phyloP scores from a whole-genome alignment of 2,888 invertebrate genomes.

The Polyommatus icarus region DNA sequence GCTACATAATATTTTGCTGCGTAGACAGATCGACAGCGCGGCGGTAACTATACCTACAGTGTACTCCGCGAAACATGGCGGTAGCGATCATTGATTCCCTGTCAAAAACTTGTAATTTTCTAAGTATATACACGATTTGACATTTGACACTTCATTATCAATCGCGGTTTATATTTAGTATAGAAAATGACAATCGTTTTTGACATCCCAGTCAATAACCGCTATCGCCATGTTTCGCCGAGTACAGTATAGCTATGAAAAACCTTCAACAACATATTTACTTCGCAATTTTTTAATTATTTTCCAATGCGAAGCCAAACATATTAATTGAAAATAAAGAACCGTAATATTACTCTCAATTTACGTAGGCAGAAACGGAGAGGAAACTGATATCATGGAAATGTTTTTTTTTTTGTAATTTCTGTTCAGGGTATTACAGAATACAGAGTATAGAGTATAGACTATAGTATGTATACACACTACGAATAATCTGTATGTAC shows the following conservation, averaged over 20 bases:
- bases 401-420: not conserved
- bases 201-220: too few relatives aligned
- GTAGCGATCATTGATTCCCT: too few relatives aligned
- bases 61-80: too few relatives aligned
- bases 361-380: not conserved
- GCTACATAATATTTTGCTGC: not conserved
- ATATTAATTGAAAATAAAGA: conserved; percentile 1
- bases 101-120: too few relatives aligned
- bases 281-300: not conserved
- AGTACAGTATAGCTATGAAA: not conserved
- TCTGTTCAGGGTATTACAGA: not conserved
- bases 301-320: not conserved
- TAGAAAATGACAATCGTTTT: too few relatives aligned
- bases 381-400: not conserved
- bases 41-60: too few relatives aligned
- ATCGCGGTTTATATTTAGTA: too few relatives aligned
- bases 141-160: too few relatives aligned
- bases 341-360: not conserved
- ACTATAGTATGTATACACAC: too few relatives aligned
- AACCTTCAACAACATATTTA: not conserved
- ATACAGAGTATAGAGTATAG: not conserved
- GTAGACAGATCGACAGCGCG: not conserved
- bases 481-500: too few relatives aligned
- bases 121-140: too few relatives aligned
- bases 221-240: too few relatives aligned